phyloP scores from a whole-genome alignment of 2,888 invertebrate genomes.

The Ennomos quercinarius region DNA sequence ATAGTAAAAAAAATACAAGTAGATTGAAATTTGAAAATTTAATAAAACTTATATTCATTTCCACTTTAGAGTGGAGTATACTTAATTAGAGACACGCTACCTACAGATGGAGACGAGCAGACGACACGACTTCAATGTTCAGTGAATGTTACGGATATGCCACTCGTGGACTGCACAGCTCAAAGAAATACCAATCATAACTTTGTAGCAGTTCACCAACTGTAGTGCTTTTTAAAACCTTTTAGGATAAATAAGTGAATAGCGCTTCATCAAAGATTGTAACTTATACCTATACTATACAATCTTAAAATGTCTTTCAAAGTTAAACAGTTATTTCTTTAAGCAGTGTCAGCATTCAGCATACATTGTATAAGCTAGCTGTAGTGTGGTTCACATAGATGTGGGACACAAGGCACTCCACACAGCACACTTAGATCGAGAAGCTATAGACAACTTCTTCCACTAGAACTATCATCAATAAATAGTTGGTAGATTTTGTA shows the following conservation, averaged over 20 bases:
- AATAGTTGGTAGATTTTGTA: background rate
- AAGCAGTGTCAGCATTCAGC: slow-evolving; percentile 7
- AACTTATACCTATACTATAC: too few relatives aligned
- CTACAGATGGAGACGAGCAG: slow-evolving; percentile 68
- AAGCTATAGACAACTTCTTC: too few relatives aligned
- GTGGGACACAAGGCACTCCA: slow-evolving; percentile 3
- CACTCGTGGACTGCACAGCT: background rate
- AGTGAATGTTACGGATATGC: slow-evolving; percentile 13
- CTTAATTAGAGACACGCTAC: slow-evolving; percentile 68
- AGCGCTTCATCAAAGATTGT: too few relatives aligned
- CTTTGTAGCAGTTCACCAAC: too few relatives aligned
- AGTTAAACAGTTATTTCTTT: background rate
- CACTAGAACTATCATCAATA: too few relatives aligned
- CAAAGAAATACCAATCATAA: slow-evolving; percentile 1
- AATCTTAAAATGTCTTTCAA: too few relatives aligned
- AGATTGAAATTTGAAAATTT: slow-evolving; percentile 81
- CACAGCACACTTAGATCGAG: slow-evolving; percentile 22
- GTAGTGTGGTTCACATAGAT: slow-evolving; percentile 22
- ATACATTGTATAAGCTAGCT: slow-evolving; percentile 12
- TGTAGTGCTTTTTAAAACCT: too few relatives aligned
- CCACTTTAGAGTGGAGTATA: slow-evolving; percentile 66
- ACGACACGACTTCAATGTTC: slow-evolving; percentile 48
- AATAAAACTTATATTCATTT: slow-evolving; percentile 80
- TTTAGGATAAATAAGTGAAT: too few relatives aligned
- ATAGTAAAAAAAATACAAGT: slow-evolving; percentile 41